Evolutionary conservation across 2,888 invertebrate genomes (phyloP).

Genomic region (Phyto melanocephala): DNA sequence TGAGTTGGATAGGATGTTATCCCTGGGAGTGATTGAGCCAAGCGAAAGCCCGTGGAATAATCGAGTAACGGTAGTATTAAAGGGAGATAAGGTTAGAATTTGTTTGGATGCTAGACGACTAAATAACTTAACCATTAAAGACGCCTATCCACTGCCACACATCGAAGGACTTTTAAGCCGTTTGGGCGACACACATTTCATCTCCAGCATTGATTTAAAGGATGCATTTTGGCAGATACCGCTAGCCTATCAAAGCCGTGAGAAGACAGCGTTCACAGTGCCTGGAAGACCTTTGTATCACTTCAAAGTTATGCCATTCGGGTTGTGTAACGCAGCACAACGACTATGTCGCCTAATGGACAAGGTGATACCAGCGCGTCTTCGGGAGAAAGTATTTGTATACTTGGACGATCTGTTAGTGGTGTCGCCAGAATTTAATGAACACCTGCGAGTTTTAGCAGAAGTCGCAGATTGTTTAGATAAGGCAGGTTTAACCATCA

Average conservation of each 20-base stretch:
- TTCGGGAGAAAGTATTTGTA: background rate
- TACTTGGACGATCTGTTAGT: background rate
- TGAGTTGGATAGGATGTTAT: too few relatives aligned
- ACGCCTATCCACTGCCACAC: too few relatives aligned
- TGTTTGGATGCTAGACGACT: background rate
- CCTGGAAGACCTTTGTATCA: background rate
- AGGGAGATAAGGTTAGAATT: background rate
- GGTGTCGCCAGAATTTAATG: background rate
- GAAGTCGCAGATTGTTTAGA: background rate
- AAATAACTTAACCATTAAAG: background rate
- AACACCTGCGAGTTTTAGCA: background rate
- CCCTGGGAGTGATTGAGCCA: too few relatives aligned
- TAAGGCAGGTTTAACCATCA: too few relatives aligned
- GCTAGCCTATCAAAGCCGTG: too few relatives aligned
- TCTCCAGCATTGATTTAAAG: too few relatives aligned
- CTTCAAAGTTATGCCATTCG: too few relatives aligned
- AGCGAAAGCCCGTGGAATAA: too few relatives aligned
- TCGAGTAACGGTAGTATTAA: background rate
- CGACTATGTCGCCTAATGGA: background rate
- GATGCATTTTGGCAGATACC: too few relatives aligned
- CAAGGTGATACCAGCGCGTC: background rate
- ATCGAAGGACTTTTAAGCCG: background rate
- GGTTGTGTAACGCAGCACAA: too few relatives aligned
- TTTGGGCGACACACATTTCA: background rate
- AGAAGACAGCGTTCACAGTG: background rate